phyloP scores from a whole-genome alignment of 1,140 invertebrate genomes.

The Pollicipes pollicipes region DNA sequence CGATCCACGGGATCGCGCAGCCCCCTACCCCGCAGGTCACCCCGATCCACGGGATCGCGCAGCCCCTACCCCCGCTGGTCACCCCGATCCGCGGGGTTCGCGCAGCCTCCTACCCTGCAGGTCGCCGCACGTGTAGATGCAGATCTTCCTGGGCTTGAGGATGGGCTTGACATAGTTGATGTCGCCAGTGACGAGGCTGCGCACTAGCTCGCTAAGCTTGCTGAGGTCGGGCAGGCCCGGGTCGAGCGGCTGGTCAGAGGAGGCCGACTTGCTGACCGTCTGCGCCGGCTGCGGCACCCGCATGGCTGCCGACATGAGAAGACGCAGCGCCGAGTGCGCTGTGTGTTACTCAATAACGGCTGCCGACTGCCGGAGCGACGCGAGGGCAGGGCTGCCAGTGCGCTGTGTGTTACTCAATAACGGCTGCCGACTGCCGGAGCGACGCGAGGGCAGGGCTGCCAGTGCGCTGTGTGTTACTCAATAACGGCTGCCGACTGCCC shows the following conservation, averaged over 20 bases:
- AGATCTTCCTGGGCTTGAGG: constrained; percentile 36
- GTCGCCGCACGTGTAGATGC: constrained; percentile 46
- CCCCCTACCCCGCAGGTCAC: too few species aligned
- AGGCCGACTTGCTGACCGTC: constrained; percentile 21
- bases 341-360: not conserved
- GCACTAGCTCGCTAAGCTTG: constrained; percentile 33
- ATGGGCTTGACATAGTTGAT: constrained; percentile 27
- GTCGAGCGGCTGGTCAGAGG: constrained; percentile 19
- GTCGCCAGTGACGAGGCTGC: constrained; percentile 36
- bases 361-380: not conserved
- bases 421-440: too few species aligned
- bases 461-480: too few species aligned
- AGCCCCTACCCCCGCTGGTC: too few species aligned
- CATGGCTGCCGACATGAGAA: constrained; percentile 23
- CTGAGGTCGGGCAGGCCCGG: constrained; percentile 26
- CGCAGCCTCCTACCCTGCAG: constrained; percentile 47
- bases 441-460: too few species aligned
- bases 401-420: too few species aligned
- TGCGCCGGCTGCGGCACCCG: constrained; percentile 36
- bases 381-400: too few species aligned
- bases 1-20: too few species aligned
- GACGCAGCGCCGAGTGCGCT: not conserved
- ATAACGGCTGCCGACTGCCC: too few species aligned
- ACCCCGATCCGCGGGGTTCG: too few species aligned
- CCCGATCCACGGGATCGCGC: too few species aligned